These are phyloP conservation scores for Manis pentadactyla DNA, from an alignment of 2,797 vertebrate genomes.

Conservation along the genomic window DNA sequence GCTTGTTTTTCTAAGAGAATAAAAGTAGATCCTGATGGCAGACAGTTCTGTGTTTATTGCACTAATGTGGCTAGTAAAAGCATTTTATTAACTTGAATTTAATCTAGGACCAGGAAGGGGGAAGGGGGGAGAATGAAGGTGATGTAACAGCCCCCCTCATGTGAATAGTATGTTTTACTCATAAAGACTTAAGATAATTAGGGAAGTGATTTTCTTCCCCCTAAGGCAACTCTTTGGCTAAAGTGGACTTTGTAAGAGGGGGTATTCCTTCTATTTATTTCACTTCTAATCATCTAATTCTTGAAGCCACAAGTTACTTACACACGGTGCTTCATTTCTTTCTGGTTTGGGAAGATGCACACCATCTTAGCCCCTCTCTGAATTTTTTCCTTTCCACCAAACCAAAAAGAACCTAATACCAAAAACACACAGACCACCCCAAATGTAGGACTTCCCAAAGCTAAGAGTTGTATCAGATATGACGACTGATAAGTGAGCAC, in stretches of 20 bases:
- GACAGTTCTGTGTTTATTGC: slow-evolving; percentile 52
- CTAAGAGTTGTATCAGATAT: not conserved
- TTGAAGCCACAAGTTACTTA: slow-evolving; percentile 13
- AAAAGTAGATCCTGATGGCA: not conserved
- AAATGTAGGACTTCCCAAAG: not conserved
- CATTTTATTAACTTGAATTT: slow-evolving; percentile 75
- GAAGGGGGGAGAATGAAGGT: slow-evolving; percentile 43
- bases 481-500: not conserved
- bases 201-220: slow-evolving; percentile 52
- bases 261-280: not conserved
- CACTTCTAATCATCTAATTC: slow-evolving; percentile 16
- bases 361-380: not conserved
- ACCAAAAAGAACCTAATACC: not conserved
- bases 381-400: not conserved
- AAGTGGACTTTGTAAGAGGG: not conserved
- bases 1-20: slow-evolving; percentile 73
- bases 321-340: not conserved
- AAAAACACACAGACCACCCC: not conserved
- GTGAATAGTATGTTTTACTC: slow-evolving; percentile 70
- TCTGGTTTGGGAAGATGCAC: not conserved
- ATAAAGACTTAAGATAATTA: slow-evolving; percentile 71
- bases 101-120: slow-evolving; percentile 68
- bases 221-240: slow-evolving; percentile 56
- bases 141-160: slow-evolving; percentile 65
- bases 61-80: slow-evolving; percentile 41